These are phyloP conservation scores for Stictonetta naevosa DNA, from an alignment of 2,113 vertebrate species.

Conservation along the genomic window DNA sequence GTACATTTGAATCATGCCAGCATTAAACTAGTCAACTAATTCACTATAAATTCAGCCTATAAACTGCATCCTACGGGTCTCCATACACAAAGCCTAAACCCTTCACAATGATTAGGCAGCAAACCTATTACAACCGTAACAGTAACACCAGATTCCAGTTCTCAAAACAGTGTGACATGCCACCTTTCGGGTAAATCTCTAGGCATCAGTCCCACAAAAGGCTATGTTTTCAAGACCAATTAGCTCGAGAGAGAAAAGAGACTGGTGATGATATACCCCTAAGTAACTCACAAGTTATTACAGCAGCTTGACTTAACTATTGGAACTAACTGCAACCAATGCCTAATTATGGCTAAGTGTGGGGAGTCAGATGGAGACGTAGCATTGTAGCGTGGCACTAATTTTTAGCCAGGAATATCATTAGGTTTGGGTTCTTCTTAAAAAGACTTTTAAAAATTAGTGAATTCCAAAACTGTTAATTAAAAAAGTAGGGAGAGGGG, in stretches of 20 bases:
- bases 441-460: not conserved
- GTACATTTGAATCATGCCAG: not conserved
- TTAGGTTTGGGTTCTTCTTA: not conserved
- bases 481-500: not conserved
- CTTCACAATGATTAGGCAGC: not conserved
- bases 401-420: not conserved
- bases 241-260: not conserved
- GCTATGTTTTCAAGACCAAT: not conserved
- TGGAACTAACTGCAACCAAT: not conserved
- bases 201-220: not conserved
- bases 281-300: not conserved
- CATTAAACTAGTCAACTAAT: slow-evolving; percentile 21
- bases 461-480: not conserved
- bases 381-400: not conserved
- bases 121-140: not conserved
- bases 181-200: not conserved
- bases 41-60: not conserved
- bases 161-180: not conserved
- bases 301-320: not conserved
- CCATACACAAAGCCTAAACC: not conserved
- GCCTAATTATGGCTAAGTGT: not conserved
- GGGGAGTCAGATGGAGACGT: not conserved
- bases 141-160: not conserved
- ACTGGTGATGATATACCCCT: not conserved
- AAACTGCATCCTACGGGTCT: not conserved